Conservation (phyloP, 2,113 vertebrate genomes). For the Carettochelys insculpta region DNA sequence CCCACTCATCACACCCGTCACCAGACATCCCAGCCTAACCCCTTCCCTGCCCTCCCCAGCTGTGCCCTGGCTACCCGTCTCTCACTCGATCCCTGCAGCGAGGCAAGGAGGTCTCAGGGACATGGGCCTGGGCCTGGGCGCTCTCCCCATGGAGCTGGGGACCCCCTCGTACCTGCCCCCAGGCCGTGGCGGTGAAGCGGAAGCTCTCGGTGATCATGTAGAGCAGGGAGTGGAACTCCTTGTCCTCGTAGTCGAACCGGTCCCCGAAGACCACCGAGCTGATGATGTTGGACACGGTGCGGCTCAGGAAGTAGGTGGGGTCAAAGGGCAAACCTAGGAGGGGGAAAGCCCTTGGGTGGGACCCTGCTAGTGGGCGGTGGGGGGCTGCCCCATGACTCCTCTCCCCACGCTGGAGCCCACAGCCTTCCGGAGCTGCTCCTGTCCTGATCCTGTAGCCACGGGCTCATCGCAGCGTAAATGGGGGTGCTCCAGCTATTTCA, state of each 20-base stretch:
- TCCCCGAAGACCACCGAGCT: slow-evolving; percentile 68
- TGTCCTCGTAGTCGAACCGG: slow-evolving; percentile 67
- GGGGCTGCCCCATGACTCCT: no score
- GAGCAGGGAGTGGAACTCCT: slow-evolving; percentile 56
- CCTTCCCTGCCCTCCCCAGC: background rate
- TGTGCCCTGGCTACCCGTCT: background rate
- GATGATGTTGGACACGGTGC: slow-evolving; percentile 54
- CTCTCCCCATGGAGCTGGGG: no score
- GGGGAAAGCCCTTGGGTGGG: no score
- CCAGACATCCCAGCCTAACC: background rate
- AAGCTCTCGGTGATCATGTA: slow-evolving; percentile 37
- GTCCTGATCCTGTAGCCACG: no score
- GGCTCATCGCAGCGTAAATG: no score
- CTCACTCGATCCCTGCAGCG: no score
- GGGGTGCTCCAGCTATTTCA: no score
- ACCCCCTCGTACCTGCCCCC: slow-evolving; percentile 42
- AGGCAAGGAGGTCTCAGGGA: no score
- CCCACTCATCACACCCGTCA: background rate
- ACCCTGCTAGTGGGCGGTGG: no score
- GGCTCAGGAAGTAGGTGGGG: slow-evolving; percentile 51
- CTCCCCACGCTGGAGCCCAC: no score
- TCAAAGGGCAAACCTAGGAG: slow-evolving; percentile 26
- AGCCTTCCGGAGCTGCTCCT: no score
- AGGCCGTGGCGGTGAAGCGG: slow-evolving; percentile 18
- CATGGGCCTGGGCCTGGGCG: background rate